Conservation (phyloP, 2,797 vertebrate species). For the Staurois parvus region DNA sequence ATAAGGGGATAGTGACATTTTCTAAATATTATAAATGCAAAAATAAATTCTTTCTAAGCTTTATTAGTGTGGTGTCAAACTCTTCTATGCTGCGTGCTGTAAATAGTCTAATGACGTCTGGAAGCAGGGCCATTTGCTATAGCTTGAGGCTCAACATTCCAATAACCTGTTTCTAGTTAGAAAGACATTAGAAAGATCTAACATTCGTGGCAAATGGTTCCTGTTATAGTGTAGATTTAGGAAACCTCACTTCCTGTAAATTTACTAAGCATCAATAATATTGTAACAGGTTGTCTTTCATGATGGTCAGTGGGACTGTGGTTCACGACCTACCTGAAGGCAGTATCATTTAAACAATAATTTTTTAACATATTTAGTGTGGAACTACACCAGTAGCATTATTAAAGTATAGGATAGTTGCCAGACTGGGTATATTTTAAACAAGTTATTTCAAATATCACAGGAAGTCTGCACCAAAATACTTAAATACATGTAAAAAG, state of each 20-base stretch:
- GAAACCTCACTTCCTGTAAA: conserved; percentile 96
- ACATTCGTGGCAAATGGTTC: conserved; percentile 94
- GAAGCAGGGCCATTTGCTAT: conserved; percentile 90
- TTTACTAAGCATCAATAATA: conserved; percentile 87
- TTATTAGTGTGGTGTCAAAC: conserved; percentile 93
- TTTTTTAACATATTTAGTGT: conserved; percentile 16
- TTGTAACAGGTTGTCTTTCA: conserved; percentile 76
- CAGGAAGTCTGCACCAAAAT: neutral
- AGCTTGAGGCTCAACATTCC: conserved; percentile 93
- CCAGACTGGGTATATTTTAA: neutral
- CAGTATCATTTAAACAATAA: conserved; percentile 35
- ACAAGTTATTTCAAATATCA: neutral
- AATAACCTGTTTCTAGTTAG: conserved; percentile 97
- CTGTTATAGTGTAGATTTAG: conserved; percentile 97
- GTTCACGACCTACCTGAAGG: conserved; percentile 60
- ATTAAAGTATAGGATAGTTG: neutral
- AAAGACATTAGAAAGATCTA: conserved; percentile 99
- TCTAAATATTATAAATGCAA: conserved; percentile 64
- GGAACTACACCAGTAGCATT: neutral
- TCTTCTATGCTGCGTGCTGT: conserved; percentile 90
- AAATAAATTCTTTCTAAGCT: conserved; percentile 84
- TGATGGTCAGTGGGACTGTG: conserved; percentile 68
- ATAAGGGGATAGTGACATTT: neutral
- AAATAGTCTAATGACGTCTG: conserved; percentile 95
- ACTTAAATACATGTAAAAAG: neutral